Conservation (phyloP, 1,140 invertebrate genomes). For the Monomorium pharaonis region DNA sequence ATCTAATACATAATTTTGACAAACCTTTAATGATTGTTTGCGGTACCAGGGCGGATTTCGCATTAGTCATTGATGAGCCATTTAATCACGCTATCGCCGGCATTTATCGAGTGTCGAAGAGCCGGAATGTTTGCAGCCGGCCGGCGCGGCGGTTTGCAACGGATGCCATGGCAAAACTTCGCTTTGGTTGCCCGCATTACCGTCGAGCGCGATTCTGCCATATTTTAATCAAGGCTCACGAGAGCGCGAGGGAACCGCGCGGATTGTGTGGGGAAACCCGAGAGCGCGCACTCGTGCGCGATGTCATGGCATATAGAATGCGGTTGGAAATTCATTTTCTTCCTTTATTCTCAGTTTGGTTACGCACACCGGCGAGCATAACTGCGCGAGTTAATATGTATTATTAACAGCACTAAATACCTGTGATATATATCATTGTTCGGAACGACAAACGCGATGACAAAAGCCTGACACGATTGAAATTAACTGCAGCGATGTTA, state of each 20-base stretch:
- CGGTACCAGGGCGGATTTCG: background rate
- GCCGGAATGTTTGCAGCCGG: constrained; percentile 29
- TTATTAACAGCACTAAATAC: constrained; percentile 43
- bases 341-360: constrained; percentile 36
- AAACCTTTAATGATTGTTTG: constrained; percentile 28
- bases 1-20: background rate
- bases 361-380: background rate
- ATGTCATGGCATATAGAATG: constrained; percentile 29
- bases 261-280: constrained; percentile 34
- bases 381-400: constrained; percentile 7
- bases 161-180: constrained; percentile 43
- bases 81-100: constrained; percentile 36
- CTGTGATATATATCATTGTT: background rate
- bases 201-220: constrained; percentile 27
- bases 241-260: constrained; percentile 26
- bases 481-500: constrained; percentile 30
- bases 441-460: constrained; percentile 14
- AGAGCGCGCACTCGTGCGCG: constrained; percentile 4
- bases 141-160: background rate
- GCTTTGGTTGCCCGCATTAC: constrained; percentile 39
- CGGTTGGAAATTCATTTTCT: constrained; percentile 40
- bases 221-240: constrained; percentile 51
- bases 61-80: constrained; percentile 33
- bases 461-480: constrained; percentile 4
- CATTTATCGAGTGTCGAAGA: constrained; percentile 45